These are phyloP conservation scores for Ia io DNA, from an alignment of 2,113 vertebrate species.

Conservation along the genomic window DNA sequence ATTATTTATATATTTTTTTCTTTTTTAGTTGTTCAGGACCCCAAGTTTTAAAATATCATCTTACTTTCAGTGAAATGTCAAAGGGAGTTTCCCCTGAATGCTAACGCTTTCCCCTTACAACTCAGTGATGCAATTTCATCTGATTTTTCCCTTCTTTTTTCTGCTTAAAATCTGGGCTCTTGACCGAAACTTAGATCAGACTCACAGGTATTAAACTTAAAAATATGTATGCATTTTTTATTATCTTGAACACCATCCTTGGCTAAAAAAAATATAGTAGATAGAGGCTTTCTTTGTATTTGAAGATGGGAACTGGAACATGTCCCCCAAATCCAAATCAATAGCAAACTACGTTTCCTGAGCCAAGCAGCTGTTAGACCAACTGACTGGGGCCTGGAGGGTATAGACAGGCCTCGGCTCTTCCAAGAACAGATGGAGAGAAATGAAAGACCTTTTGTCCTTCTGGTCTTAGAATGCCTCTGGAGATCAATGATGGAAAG, in stretches of 20 bases:
- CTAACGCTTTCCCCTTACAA: background rate
- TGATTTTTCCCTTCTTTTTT: slow-evolving; percentile 16
- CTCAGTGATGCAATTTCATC: background rate
- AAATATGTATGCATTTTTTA: background rate
- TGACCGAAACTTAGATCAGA: background rate
- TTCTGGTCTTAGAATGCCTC: background rate
- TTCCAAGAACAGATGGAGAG: background rate
- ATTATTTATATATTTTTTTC: background rate
- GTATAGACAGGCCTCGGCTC: background rate
- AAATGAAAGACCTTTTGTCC: background rate
- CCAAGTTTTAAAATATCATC: slow-evolving; percentile 22
- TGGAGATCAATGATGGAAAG: background rate
- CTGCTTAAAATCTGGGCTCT: slow-evolving; percentile 3
- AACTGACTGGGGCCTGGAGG: background rate
- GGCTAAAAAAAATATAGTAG: background rate
- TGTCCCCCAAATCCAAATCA: background rate
- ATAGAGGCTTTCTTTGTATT: background rate
- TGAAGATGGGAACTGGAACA: background rate
- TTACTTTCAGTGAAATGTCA: slow-evolving; percentile 46
- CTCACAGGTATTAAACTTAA: background rate
- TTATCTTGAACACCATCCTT: background rate
- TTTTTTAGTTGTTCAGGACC: background rate
- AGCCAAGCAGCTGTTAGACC: background rate
- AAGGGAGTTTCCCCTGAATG: background rate
- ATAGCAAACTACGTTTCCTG: background rate